Percentiles rank a stretch among this genome's conserved stretches.
Evolutionary conservation across 1,140 invertebrate species (phyloP).

Genomic region (Nixonia krombeini): DNA sequence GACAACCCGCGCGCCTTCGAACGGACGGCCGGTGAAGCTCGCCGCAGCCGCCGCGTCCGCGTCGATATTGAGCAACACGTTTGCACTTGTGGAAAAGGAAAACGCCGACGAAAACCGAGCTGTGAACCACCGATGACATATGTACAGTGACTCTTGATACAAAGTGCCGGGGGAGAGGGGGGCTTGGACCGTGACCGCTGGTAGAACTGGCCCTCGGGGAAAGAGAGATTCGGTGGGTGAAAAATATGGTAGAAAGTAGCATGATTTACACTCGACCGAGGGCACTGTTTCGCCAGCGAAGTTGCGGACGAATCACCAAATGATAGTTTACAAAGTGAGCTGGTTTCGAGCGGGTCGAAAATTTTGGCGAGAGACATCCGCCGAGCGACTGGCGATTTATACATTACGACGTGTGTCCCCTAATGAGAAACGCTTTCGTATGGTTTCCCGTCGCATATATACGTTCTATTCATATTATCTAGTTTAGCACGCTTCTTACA

Average conservation of each 20-base stretch:
- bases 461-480: slow-evolving; percentile 25
- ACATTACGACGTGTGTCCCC: background rate
- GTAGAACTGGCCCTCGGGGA: slow-evolving; percentile 35
- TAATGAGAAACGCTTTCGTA: slow-evolving; percentile 5
- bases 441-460: slow-evolving; percentile 3
- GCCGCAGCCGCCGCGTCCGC: too few relatives aligned
- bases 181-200: background rate
- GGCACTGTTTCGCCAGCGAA: slow-evolving; percentile 15
- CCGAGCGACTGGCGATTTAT: slow-evolving; percentile 4
- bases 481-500: background rate
- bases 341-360: slow-evolving; percentile 13
- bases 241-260: slow-evolving; percentile 44
- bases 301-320: slow-evolving; percentile 37
- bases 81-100: slow-evolving; percentile 45
- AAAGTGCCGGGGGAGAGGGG: background rate
- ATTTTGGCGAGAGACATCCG: background rate
- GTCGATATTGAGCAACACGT: slow-evolving; percentile 46
- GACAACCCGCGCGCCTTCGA: too few relatives aligned
- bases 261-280: slow-evolving; percentile 36
- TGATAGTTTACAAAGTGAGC: slow-evolving; percentile 43
- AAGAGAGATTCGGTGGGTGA: slow-evolving; percentile 36
- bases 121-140: slow-evolving; percentile 36
- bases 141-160: slow-evolving; percentile 21
- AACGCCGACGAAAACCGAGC: slow-evolving; percentile 27
- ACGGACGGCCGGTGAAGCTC: too few relatives aligned